Evolutionary conservation across 1,140 invertebrate genomes (phyloP).

Genomic region (Drosophila triauraria): DNA sequence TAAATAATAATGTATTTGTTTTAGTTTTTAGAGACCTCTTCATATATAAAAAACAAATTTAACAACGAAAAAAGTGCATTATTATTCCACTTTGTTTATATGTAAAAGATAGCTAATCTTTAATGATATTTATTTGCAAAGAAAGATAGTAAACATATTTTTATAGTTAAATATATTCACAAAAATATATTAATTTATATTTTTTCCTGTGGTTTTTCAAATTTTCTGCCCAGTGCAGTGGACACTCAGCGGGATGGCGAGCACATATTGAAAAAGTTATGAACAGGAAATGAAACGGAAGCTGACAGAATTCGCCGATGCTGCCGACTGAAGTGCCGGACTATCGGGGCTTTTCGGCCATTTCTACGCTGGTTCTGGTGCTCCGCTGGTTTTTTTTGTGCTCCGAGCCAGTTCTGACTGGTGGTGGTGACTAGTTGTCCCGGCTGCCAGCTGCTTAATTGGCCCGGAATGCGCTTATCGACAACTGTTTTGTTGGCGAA

Average conservation of each 20-base stretch:
- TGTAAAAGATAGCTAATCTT: no score
- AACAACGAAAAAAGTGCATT: no score
- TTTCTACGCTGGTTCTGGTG: not conserved
- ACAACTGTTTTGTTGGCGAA: conserved; percentile 51
- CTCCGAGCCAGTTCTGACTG: not conserved
- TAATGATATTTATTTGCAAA: no score
- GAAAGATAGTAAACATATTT: no score
- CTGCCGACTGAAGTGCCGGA: not conserved
- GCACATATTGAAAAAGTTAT: conserved; percentile 67
- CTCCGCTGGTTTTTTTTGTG: not conserved
- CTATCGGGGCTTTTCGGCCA: no score
- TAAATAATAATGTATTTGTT: no score
- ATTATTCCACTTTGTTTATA: no score
- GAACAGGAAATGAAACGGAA: conserved; percentile 66
- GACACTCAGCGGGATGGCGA: conserved; percentile 1
- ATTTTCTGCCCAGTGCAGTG: not conserved
- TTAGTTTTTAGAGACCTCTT: no score
- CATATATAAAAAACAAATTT: no score
- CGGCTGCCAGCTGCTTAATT: conserved; percentile 33
- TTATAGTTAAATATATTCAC: no score
- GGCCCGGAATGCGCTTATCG: conserved; percentile 21
- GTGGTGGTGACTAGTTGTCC: conserved; percentile 7
- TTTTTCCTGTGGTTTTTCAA: no score
- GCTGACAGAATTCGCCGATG: conserved; percentile 42
- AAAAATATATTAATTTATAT: no score